Base-by-base conservation (phyloP, 2,797 vertebrate genomes). In the Podargus strigoides region DNA sequence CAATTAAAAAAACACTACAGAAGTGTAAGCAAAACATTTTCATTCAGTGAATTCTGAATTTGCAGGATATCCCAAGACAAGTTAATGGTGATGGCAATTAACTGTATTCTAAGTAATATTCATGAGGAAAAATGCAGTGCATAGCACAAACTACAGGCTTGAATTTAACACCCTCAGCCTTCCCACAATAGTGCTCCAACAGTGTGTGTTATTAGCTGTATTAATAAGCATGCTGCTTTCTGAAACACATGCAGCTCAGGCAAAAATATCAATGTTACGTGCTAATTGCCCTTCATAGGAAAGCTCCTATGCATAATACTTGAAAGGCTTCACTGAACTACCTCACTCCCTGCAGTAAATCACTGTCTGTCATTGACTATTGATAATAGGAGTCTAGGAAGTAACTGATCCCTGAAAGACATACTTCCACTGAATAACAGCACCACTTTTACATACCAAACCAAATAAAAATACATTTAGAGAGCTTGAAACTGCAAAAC, bases 391-490 rank as follows among this genome's bases (percentile, higher is more conserved):
- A 85, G 72, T 82, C 67, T 75, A 70, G 72, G 87, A 78, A 94
- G 32, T 52, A 93, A 92, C 66, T 88, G 73, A 96, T 93, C 84
- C 91, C 85, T 96, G 73, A 96, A 96, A 96, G 70, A 85, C 66
- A 27, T 6, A 66, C 20, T 90, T 95, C 68, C 66, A 81, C 6
- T 83, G 76, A 95, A 81, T 39, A 94, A 42, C 15, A 16, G 76
- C 90, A 88, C 30, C 52, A 55, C n/a, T 27, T 27, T 41, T 84
- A 73, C 7, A 67, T 4, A 81, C 23, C 47, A 95, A 88, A 63
- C 32, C 76, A 59, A 85, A 30, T 34, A 92, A 69, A 94, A 94
- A 96, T 53, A 66, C 44, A 95, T 60, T 30, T 76, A 58, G 24
- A 80, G 81, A 74, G 72, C 34, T 17, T 37, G 14, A 86, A 91